Evolutionary conservation across 2,797 vertebrate genomes (phyloP).

Genomic region (Crenuchus spilurus): DNA sequence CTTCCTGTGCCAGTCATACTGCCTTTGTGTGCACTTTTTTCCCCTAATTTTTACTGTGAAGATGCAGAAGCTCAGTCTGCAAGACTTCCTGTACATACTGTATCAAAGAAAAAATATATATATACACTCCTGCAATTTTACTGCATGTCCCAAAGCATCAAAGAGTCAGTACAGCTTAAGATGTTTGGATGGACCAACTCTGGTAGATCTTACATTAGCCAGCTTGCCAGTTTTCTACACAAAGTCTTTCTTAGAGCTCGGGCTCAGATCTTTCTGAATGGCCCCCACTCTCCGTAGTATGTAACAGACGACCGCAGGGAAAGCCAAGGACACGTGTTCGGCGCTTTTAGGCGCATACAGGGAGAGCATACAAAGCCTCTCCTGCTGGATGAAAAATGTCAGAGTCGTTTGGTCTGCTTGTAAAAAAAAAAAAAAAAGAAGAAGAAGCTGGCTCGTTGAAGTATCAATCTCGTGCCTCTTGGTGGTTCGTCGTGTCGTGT

Average conservation of each 20-base stretch:
- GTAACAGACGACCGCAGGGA: constrained; percentile 69
- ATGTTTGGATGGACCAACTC: constrained; percentile 19
- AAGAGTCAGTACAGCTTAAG: constrained; percentile 24
- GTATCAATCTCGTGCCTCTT: constrained; percentile 50
- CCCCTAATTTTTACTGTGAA: constrained; percentile 75
- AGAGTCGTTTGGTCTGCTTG: constrained; percentile 36
- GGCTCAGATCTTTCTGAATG: constrained; percentile 23
- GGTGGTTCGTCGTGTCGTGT: constrained; percentile 38
- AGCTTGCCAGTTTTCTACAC: constrained; percentile 26
- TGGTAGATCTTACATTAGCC: constrained; percentile 15
- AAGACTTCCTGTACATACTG: constrained; percentile 70
- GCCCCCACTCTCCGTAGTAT: constrained; percentile 67
- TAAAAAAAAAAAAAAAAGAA: constrained; percentile 6
- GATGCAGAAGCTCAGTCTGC: constrained; percentile 67
- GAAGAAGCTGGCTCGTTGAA: constrained; percentile 43
- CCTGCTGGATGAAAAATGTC: constrained; percentile 7
- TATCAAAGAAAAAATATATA: constrained; percentile 52
- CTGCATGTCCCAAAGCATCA: constrained; percentile 72
- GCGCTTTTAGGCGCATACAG: constrained; percentile 62
- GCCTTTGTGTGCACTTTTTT: constrained; percentile 74
- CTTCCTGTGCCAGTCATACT: constrained; percentile 64
- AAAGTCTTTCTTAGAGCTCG: constrained; percentile 5
- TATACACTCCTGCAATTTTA: constrained; percentile 63
- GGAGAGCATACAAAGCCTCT: neutral
- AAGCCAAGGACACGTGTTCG: constrained; percentile 66